Evolutionary conservation across 2,888 invertebrate species (phyloP).

Genomic region (Eupithecia centaureata): DNA sequence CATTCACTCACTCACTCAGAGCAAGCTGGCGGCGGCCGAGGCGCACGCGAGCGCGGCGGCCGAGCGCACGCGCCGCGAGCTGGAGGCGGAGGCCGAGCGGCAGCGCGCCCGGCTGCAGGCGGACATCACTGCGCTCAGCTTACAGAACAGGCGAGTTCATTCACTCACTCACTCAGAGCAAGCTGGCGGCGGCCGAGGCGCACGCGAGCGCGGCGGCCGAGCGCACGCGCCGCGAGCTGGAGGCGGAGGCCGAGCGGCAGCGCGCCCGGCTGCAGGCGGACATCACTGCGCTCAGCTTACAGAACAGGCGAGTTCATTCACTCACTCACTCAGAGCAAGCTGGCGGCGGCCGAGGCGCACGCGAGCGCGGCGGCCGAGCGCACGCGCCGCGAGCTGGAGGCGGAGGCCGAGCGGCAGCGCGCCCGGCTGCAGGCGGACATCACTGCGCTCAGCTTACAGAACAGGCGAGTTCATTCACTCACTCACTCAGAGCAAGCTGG

Average conservation of each 20-base stretch:
- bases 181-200: conserved; percentile 76
- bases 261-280: conserved; percentile 86
- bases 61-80: conserved; percentile 62
- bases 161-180: conserved; percentile 68
- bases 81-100: conserved; percentile 79
- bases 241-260: conserved; percentile 79
- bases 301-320: conserved; percentile 64
- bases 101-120: conserved; percentile 85
- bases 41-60: conserved; percentile 68
- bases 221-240: conserved; percentile 62
- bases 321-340: no score
- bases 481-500: no score
- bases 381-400: no score
- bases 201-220: conserved; percentile 68
- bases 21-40: conserved; percentile 77
- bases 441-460: no score
- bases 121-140: conserved; percentile 83
- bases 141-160: conserved; percentile 73
- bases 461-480: no score
- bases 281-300: conserved; percentile 82
- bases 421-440: no score
- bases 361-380: no score
- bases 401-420: no score
- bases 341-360: no score
- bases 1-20: conserved; percentile 63